phyloP scores from a whole-genome alignment of 2,888 invertebrate species.

The Saturnia pavonia region DNA sequence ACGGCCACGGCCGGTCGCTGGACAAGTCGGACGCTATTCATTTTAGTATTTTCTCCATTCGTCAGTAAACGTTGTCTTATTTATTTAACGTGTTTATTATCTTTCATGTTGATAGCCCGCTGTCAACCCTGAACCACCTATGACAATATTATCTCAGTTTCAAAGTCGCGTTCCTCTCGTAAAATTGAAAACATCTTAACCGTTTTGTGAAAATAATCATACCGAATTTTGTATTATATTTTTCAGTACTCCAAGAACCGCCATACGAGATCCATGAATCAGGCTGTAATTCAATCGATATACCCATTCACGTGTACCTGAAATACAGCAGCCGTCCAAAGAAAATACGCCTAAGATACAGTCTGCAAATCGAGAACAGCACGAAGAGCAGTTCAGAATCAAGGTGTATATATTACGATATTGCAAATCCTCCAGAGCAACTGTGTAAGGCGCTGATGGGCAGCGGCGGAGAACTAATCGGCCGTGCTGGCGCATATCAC shows the following conservation, averaged over 20 bases:
- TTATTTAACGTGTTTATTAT: constrained; percentile 57
- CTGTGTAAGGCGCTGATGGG: constrained; percentile 65
- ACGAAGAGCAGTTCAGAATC: constrained; percentile 64
- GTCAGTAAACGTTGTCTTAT: constrained; percentile 13
- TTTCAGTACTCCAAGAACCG: constrained; percentile 76
- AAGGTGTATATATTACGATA: constrained; percentile 70
- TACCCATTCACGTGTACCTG: constrained; percentile 76
- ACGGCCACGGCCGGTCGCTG: neutral
- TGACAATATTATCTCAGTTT: constrained; percentile 44
- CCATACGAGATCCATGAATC: constrained; percentile 79
- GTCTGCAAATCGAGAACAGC: constrained; percentile 69
- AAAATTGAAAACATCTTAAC: constrained; percentile 19
- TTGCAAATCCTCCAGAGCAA: constrained; percentile 66
- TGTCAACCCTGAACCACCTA: constrained; percentile 37
- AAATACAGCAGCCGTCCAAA: constrained; percentile 70
- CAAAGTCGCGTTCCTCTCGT: constrained; percentile 27
- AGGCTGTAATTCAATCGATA: constrained; percentile 71
- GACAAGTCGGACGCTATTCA: constrained; percentile 7
- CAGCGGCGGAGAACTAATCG: constrained; percentile 68
- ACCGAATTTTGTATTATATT: constrained; percentile 29
- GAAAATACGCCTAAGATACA: constrained; percentile 70
- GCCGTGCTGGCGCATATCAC: constrained; percentile 47
- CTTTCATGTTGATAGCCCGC: constrained; percentile 54
- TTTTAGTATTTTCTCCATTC: constrained; percentile 26
- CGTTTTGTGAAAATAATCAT: neutral